Base-by-base conservation (phyloP, 1,140 invertebrate genomes). In the Psix sp. region DNA sequence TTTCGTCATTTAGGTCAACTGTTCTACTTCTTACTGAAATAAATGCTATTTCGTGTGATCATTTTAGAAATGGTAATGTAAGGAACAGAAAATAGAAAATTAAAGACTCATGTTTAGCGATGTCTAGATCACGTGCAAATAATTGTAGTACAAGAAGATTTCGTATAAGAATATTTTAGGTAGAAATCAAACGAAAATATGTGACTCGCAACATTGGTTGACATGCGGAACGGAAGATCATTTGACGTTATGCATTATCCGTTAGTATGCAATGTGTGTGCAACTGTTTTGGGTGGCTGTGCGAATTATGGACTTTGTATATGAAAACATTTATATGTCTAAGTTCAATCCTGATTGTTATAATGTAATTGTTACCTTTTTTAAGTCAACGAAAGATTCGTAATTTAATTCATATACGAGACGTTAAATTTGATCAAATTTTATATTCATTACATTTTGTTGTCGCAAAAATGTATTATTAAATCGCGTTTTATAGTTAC, bases 401-500 rank as follows among this genome's bases (percentile, higher is more conserved):
- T 39, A 21, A 40, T 66, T 54, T 54, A 20, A 38, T 46, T 10
- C 15, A 33, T 46, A 48, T 65, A 42, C 49, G 46, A 33, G 11
- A 48, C 54, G 60, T 65, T 65, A 54, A 46, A 46, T 24, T 51
- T 35, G 43, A 26, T 18, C 17, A 35, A 21, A n/a, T n/a, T n/a
- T 35, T 21, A 33, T 35, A 51, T 49, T 17, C 40, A 31, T 48
- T 48, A 9, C n/a, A 20, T 46, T 62, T 7, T 18, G 24, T 60
- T 43, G 14, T 5, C 11, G 35, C n/a, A 11, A 18, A 31, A 18
- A 31, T 46, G 3, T 26, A 18, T n/a, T 0, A 31, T 40, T 51
- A 3, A 16, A 11, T 54, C 35, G 48, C 1, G 5, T 56, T 39
- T 43, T 26, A 5, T 9, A 13, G 31, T 46, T 36, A 26, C n/a